A percentile compares a stretch with the other conserved stretches of the same genome.
Conservation (phyloP, 2,113 vertebrate species). For the Apus apus region DNA sequence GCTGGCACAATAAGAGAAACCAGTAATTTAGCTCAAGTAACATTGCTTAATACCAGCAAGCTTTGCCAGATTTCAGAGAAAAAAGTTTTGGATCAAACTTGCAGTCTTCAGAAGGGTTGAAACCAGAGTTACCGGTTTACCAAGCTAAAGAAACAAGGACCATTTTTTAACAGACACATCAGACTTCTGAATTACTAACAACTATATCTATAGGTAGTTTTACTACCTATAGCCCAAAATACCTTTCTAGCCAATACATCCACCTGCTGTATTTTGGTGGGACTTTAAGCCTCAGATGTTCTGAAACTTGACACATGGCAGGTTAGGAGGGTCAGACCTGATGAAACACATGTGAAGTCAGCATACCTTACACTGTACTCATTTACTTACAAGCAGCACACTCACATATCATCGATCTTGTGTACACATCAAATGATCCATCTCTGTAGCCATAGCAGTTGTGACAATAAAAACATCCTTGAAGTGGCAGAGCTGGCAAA, state of each 20-base stretch:
- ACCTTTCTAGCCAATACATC: background rate
- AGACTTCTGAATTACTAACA: background rate
- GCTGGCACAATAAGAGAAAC: background rate
- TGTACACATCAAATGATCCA: background rate
- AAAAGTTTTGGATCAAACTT: background rate
- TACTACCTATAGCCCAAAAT: background rate
- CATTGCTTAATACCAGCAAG: background rate
- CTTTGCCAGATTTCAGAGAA: background rate
- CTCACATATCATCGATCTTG: background rate
- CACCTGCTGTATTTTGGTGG: background rate
- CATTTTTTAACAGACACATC: background rate
- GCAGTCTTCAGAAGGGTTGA: background rate
- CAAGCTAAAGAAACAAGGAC: background rate
- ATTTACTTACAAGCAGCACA: background rate
- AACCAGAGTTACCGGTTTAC: background rate
- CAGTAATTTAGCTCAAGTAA: background rate
- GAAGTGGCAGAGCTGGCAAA: background rate
- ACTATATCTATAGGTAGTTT: background rate
- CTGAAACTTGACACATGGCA: background rate
- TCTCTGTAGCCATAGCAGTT: background rate
- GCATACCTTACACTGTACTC: background rate
- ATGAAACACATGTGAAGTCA: background rate
- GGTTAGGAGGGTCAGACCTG: background rate
- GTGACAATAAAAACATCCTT: background rate
- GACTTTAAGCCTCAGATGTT: background rate